Conservation (phyloP, 92 coral and sea anemone species). For the Porites divaricata region DNA sequence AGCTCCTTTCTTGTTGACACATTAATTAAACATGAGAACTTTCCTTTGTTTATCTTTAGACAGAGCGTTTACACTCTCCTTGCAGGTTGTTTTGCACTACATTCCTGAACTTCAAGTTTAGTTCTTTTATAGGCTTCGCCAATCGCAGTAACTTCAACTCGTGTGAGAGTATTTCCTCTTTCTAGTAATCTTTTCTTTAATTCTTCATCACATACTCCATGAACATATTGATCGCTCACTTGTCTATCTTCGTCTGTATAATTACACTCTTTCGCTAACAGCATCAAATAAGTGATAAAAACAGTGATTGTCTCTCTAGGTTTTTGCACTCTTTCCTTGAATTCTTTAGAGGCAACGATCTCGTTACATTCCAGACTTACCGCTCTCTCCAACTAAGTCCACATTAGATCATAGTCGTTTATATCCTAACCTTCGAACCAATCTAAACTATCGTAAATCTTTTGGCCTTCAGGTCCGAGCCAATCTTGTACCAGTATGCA, state of each 20-base stretch:
- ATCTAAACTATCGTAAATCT: slow-evolving; percentile 35
- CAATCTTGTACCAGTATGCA: slow-evolving; percentile 36
- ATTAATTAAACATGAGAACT: no score
- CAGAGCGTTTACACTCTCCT: background rate
- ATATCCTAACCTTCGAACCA: slow-evolving; percentile 38
- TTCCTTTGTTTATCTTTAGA: slow-evolving; percentile 26
- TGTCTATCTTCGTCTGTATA: background rate
- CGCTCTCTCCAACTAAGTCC: background rate
- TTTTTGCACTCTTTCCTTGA: slow-evolving; percentile 18
- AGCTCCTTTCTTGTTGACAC: no score
- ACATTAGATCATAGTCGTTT: background rate
- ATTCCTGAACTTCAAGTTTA: slow-evolving; percentile 22
- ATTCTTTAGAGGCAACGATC: slow-evolving; percentile 20
- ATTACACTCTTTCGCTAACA: slow-evolving; percentile 33
- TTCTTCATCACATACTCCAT: slow-evolving; percentile 14
- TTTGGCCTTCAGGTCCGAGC: background rate
- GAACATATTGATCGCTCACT: slow-evolving; percentile 36
- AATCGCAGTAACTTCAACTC: slow-evolving; percentile 17
- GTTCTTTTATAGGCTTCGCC: slow-evolving; percentile 35
- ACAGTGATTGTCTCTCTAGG: slow-evolving; percentile 8
- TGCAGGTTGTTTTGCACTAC: background rate
- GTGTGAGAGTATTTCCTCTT: slow-evolving; percentile 24
- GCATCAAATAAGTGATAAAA: slow-evolving; percentile 7
- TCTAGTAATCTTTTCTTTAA: background rate
- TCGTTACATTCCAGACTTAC: slow-evolving; percentile 36